Base-by-base conservation (phyloP, 1,140 invertebrate species). In the Drosophila pruinosa region DNA sequence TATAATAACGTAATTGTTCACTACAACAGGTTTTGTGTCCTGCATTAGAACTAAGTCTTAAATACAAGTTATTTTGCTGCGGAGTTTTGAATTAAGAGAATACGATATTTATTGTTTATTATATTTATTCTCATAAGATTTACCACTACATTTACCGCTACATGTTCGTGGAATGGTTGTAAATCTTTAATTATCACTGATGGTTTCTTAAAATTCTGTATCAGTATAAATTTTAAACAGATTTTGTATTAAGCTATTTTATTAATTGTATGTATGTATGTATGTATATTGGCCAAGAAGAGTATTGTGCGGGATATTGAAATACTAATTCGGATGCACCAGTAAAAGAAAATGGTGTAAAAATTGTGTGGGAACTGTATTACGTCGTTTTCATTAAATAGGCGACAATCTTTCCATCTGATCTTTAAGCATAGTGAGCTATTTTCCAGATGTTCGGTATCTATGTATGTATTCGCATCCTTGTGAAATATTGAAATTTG, bases 291-390 rank as follows among this genome's bases (percentile, higher is more conserved):
- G 59, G 48, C 69, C 78, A 53, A 83, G 88, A 31, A 31, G 76
- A 50, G 82, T 86, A 45, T 69, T 77, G 52, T 75, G 76, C 14
- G 79, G 75, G 28, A 63, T 73, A 63, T 67, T 65, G 17, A 50
- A 45, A 64, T 89, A 56, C 47, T 65, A 43, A 19, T 68, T 80
- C 28, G 69, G 41, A 56, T 83, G 72, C 41, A 77, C 54, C 3
- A 47, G 6, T 24, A 71, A 86, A 71, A 82, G 74, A 26, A 82
- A 77, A 59, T 77, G 76, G 26, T 75, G 61, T 62, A 75, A 41
- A 43, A 85, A 79, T 52, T 78, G 73, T 54, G 85, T 88, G 26
- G 76, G 76, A 45, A 79, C 72, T 43, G 70, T 59, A 31, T 64
- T 75, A 57, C 65, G 58, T 53, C 64, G 17, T 64, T 57, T 70